These are phyloP conservation scores for Laupala kohalensis DNA, from an alignment of 1,140 invertebrate species.

Conservation along the genomic window DNA sequence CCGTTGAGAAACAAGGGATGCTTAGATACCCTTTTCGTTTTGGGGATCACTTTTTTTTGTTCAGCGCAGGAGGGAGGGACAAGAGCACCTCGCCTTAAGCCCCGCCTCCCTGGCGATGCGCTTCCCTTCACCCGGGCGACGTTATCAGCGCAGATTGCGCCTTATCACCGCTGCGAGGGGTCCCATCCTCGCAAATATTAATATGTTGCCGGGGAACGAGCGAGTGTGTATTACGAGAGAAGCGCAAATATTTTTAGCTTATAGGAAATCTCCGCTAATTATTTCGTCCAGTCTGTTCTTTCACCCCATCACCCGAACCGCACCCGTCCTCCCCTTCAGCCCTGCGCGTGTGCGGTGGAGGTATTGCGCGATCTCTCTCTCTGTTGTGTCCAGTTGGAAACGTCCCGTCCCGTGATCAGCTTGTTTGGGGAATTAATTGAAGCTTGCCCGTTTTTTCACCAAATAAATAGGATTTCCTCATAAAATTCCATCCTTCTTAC, in stretches of 20 bases:
- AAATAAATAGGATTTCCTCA: not conserved
- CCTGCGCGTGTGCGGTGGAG: too few species aligned
- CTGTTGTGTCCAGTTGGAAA: not conserved
- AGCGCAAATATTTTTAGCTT: not conserved
- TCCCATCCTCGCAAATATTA: not conserved
- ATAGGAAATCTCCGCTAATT: not conserved
- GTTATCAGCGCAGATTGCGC: constrained; percentile 4
- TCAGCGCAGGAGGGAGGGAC: too few species aligned
- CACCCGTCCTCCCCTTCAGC: not conserved
- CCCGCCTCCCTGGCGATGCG: not conserved
- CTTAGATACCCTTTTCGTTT: too few species aligned
- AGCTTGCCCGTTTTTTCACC: not conserved
- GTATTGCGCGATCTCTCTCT: not conserved
- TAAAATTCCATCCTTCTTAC: not conserved
- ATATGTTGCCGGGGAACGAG: not conserved
- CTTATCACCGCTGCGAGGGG: not conserved
- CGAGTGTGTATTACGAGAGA: not conserved
- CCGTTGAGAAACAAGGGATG: too few species aligned
- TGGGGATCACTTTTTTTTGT: too few species aligned
- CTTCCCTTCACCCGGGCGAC: constrained; percentile 11
- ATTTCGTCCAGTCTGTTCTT: not conserved
- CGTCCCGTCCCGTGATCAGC: not conserved
- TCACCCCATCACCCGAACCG: not conserved
- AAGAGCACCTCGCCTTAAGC: not conserved
- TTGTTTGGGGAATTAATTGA: not conserved